Evolutionary conservation across 2,797 vertebrate genomes (phyloP), one percentile per base, ranked within the genome.

Genomic region (Crenichthys baileyi): DNA sequence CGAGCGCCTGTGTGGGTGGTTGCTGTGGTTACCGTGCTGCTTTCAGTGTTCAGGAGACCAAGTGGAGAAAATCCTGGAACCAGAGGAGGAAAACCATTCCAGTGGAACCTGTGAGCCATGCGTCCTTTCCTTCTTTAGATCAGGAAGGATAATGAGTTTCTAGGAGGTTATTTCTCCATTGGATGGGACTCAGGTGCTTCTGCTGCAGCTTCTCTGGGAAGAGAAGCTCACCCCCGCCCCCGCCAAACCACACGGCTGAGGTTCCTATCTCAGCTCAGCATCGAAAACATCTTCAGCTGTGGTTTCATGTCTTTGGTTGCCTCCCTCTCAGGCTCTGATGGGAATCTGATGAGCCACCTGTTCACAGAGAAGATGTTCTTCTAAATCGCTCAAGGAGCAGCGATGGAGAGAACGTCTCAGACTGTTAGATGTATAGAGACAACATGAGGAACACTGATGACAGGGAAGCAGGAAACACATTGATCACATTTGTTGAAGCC

Each of bases 211-310:
- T 68, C 46, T 74, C 80, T 72, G 75, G 74, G 73, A 76, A 39
- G 73, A 83, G 56, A 44, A 31, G 70, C 56, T 78, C 55, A 36
- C 68, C 55, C 39, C 70, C 79, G 31, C 83, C 88, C 71, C 55
- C 79, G 13, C 26, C 65, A 68, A 85, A 93, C 91, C 91, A 77
- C 88, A 92, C 2, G 77, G 44, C 85, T 88, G 77, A 88, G 89
- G 82, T 84, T 89, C 63, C 46, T 91, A 93, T 94, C 94, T 82
- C 82, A 5, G 39, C 85, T 80, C 87, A 72, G 41, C 92, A 93
- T 95, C 93, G 75, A 87, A 79, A 94, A 93, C 93, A 92, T 89
- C 87, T 90, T 87, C 88, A 78, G 83, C 91, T 91, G 93, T 68
- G 93, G 94, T 94, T 94, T 88, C 1, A 3, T 58, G 80, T 72